Base-by-base conservation (phyloP, 92 coral and sea anemone genomes). In the Epizoanthus ramosus region DNA sequence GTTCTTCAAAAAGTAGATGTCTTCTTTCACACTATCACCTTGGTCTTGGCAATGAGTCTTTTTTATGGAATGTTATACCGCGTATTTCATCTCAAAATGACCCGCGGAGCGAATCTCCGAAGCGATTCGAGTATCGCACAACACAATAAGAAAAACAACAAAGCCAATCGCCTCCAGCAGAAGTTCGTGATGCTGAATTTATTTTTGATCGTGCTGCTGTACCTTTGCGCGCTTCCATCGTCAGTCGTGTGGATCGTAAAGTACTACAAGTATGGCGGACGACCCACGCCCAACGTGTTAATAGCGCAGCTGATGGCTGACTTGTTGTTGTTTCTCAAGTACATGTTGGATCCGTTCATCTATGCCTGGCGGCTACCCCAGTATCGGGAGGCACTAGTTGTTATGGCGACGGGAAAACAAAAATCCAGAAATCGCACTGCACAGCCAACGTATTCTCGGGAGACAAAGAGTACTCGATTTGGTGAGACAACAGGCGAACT, bases 1-100 rank as follows among this genome's bases (percentile, higher is more conserved):
- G 21, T 58, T 18, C 63, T n/a, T 4, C 60, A 37, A 14, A 79
- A 79, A 58, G 57, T 63, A 0, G 31, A 28, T 28, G 2, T 28
- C 0, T 28, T 41, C 14, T 53, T 75, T 54, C 88, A 85, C 21
- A 79, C 72, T 0, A 66, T 77, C n/a, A 17, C 1, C 47, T 9
- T 79, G 52, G 53, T 7, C 1, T 57, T 47, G 79, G 24, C 47
- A 31, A 85, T 68, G 75, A 79, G 57, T 12, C 18, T 57, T 14
- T 9, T 79, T 59, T 85, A 77, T 33, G 59, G 22, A 17, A 68
- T 85, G 16, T 24, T 85, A 70, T 69, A 54, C 28, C 39, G 19
- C 17, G 84, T 63, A 17, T 79, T 85, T 53, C 80, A 69, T n/a
- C 80, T 57, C 33, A 79, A 79, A 66, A 85, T 85, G 88, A 63